Base-by-base conservation (phyloP, 2,113 vertebrate genomes). In the Pardalotus punctatus region DNA sequence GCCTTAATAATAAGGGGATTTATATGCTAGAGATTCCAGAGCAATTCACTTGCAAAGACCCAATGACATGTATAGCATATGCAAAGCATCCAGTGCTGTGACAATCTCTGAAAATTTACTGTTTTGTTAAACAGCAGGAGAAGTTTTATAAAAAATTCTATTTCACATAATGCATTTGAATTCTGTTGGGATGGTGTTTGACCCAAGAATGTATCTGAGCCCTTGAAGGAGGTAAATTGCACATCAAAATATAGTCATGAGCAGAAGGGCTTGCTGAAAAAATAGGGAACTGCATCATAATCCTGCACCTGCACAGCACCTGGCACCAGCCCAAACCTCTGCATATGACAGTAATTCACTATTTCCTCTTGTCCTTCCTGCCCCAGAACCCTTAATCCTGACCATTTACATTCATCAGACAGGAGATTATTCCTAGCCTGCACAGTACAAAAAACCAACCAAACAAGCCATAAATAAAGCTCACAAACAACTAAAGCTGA, bases 311-410 rank as follows among this genome's bases (percentile, higher is more conserved):
- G 96, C 94, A 76, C 29, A 48, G 56, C 33, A 47, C 35, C 53
- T 93, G 88, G 50, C 85, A 80, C 56, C 67, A 50, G 61, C 81
- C 57, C 85, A 96, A 86, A 88, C 67, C 38, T 84, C 74, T 81
- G 78, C 93, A 93, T 94, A 91, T 87, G 97, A 97, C 97, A 96
- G 16, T 16, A 93, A 96, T 80, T 93, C 96, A 89, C 90, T 48
- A 84, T 81, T 86, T 92, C 87, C 57, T 91, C 97, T 98, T 98
- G 97, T 96, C 96, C 89, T 97, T 95, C 78, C 94, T 96, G 93
- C 73, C 95, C 91, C 84, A 96, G 90, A 96, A 95, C 89, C 93
- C 88, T 98, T 98, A 98, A 98, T 97, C 98, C 97, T 92, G 96
- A 94, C 97, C 92, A 98, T 98, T 97, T 23, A 10, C 93, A 94